Evolutionary conservation across 2,888 invertebrate genomes (phyloP), one percentile per base, ranked within the genome.

Genomic region (Limnephilus rhombicus): DNA sequence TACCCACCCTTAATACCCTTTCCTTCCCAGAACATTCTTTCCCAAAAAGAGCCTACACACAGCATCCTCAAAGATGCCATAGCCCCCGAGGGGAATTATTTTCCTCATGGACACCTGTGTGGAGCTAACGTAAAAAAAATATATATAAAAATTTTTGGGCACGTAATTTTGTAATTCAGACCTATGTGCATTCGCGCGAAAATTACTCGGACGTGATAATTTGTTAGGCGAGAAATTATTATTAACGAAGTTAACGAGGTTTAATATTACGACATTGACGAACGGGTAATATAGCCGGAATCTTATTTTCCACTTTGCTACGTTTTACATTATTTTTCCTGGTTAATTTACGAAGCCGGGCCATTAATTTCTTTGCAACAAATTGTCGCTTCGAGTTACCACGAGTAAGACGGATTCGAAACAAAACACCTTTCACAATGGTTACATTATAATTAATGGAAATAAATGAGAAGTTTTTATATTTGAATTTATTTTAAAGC

Each of bases 241-340:
- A 91, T 90, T 91, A 90, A 85, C 91, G 31, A 81, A 81, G 92
- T 90, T 92, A 93, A 90, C 85, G 89, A 91, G 89, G 93, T 91
- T 90, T 93, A 89, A 93, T 92, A 86, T 93, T 91, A 86, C 92
- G 93, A 91, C 93, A 92, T 92, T 91, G 92, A 92, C 91, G 91
- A 92, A 92, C 90, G 53, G 88, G 92, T 88, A 91, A 89, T 88
- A 34, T 31, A 37, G 68, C 68, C 18, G 68, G 45, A 86, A 45
- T 86, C 86, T 45, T 86, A 15, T 86, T 86, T 86, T 86, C 45
- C 45, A 41, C n/a, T 49, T 86, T 45, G 37, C 85, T 90, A 68
- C 92, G 45, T 85, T 49, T 87, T 87, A 49, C 29, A 53, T 81
- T 82, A 91, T 89, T 41, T 87, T 45, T 89, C 89, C 31, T 88